A percentile compares a stretch with the other conserved stretches of the same genome.
Evolutionary conservation across 2,888 invertebrate genomes (phyloP).

Genomic region (Zygogramma bicolorata): DNA sequence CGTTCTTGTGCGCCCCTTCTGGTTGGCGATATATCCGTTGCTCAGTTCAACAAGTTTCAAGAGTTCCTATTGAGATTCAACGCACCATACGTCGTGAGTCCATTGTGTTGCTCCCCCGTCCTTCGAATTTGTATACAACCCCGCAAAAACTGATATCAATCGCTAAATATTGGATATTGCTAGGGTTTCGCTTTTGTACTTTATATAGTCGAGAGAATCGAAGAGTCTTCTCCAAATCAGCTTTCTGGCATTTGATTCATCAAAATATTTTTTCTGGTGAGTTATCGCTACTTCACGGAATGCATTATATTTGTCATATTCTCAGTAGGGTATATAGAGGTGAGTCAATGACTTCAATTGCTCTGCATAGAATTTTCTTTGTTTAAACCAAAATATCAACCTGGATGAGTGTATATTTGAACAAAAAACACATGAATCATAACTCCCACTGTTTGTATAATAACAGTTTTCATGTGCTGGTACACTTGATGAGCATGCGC

Average conservation of each 20-base stretch:
- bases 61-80: conserved; percentile 58
- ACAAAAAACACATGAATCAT: too few relatives aligned
- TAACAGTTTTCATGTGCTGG: too few relatives aligned
- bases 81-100: conserved; percentile 58
- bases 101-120: conserved; percentile 54
- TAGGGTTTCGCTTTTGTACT: conserved; percentile 25
- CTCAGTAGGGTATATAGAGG: too few relatives aligned
- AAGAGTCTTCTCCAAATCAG: conserved; percentile 5
- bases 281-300: not conserved
- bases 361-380: too few relatives aligned
- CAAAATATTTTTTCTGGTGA: not conserved
- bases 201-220: conserved; percentile 10
- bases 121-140: conserved; percentile 63
- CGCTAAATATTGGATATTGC: conserved; percentile 41
- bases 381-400: too few relatives aligned
- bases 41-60: conserved; percentile 65
- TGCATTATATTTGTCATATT: too few relatives aligned
- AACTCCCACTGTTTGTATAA: too few relatives aligned
- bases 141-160: conserved; percentile 57
- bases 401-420: too few relatives aligned
- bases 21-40: conserved; percentile 57
- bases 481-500: too few relatives aligned
- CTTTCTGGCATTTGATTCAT: conserved; percentile 17
- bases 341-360: too few relatives aligned
- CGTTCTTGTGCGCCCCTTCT: conserved; percentile 50